Base-by-base conservation (phyloP, 2,113 vertebrate genomes). In the Tautogolabrus adspersus region DNA sequence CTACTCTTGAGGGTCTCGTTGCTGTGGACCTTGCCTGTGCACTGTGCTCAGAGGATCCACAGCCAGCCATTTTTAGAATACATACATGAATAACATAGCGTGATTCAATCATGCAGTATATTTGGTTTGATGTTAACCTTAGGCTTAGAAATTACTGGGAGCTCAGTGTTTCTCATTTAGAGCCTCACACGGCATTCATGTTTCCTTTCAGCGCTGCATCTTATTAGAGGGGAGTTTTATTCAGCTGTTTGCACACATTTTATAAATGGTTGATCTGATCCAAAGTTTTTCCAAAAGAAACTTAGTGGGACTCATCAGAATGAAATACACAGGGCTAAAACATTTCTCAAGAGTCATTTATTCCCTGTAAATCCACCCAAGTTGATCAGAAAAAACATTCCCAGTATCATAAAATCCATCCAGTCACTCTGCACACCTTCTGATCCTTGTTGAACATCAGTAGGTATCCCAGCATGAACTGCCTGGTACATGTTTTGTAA, bases 71-170 rank as follows among this genome's bases (percentile, higher is more conserved):
- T 91, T 87, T 86, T 93, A 92, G 93, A 89, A 90, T 84, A 78
- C 76, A 66, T 76, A 70, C 84, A 93, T 93, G 90, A 93, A 94
- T 94, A 92, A 93, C 89, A 92, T 92, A 82, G 84, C 79, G 84
- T 65, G 84, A 84, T 87, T 93, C 85, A 90, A 86, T 90, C 82
- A 91, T 87, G 87, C 91, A 60, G 60, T 83, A 82, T 86, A n/a
- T 88, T 88, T 46, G 81, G 81, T 91, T 88, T 90, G 88, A 93
- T 92, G 90, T 85, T 77, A 86, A 88, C 26, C 85, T 82, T 70
- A 13, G 77, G 75, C 75, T 81, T 69, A 83, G 81, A 87, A 89
- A 88, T 91, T 79, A 86, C 73, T 21, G 76, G 63, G 78, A 75
- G 87, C 80, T 84, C 23, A n/a, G 77, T 75, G 83, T 85, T 90